Base-by-base conservation (phyloP, 1,140 invertebrate species). In the Diachasmimorpha longicaudata region DNA sequence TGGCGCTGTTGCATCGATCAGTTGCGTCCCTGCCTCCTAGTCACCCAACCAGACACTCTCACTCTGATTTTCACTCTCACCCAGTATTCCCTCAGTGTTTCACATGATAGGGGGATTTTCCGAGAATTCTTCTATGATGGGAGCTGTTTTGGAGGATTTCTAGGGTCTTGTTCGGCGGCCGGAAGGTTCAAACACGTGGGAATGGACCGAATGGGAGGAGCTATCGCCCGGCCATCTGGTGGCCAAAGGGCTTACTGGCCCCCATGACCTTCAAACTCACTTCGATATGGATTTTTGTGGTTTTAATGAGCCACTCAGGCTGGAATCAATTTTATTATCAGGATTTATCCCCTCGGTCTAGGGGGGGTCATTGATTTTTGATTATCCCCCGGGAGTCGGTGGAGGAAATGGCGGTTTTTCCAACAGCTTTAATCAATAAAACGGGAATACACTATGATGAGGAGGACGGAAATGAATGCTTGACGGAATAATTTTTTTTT, bases 1-100 rank as follows among this genome's bases (percentile, higher is more conserved):
- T 76, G 84, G 85, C 85, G 85, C 85, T 83, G 79, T 87, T 85
- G 85, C 84, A 88, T 88, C 85, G 86, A 88, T 88, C 86, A 87
- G 86, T 82, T 85, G 82, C 81, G 82, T 79, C 82, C 67, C 80
- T 79, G 75, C 78, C 83, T 83, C 81, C 82, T 78, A 72, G 78
- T 79, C 78, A 78, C 78, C 72, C 74, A 77, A 74, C 25, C 67
- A n/a, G 48, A 63, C 58, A 63, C 58, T 63, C 58, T 63, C 58
- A 63, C 58, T 63, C 1, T 3, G 48, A 6, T 52, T 63, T 63
- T 63, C 21, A 63, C 23, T 63, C 58, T 63, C 58, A 63, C 48
- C 48, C 48, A 52, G 9, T 1, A 42, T 42, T 10, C 39, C 4
- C 39, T 1, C 1, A 10, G 39, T 9, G 39, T 42, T 42, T 42